Percentiles rank a stretch among this genome's conserved stretches.
Evolutionary conservation across 2,797 vertebrate species (phyloP).

Genomic region (Thripadectes ignobilis): DNA sequence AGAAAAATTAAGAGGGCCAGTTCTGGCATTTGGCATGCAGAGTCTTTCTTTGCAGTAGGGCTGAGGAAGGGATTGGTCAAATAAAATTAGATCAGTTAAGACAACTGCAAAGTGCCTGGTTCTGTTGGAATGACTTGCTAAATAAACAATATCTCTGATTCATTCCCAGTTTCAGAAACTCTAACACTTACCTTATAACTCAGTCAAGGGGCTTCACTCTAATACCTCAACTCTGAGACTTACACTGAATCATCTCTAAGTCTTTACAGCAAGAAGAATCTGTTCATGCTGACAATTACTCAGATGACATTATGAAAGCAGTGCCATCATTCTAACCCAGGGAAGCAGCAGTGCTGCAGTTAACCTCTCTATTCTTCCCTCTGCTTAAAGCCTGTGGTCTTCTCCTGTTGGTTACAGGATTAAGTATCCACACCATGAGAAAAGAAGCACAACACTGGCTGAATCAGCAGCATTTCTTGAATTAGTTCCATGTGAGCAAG

Average conservation of each 20-base stretch:
- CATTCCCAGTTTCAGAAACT: neutral
- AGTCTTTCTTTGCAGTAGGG: neutral
- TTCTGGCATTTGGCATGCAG: neutral
- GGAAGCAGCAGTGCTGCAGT: neutral
- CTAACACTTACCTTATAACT: neutral
- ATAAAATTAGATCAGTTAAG: neutral
- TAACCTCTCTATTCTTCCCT: neutral
- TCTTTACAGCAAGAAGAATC: neutral
- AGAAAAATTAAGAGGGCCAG: neutral
- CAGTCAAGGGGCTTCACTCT: neutral
- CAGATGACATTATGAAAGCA: neutral
- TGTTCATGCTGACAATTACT: neutral
- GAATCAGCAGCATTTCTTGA: neutral
- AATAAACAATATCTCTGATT: fast-evolving
- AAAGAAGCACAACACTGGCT: neutral
- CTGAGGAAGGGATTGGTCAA: neutral
- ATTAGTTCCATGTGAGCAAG: neutral
- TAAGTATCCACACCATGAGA: neutral
- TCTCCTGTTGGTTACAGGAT: neutral
- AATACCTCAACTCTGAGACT: neutral
- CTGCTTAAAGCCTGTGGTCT: neutral
- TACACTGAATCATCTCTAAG: neutral
- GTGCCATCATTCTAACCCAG: neutral
- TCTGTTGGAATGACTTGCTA: neutral
- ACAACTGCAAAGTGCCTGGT: fast-evolving